Conservation (phyloP, 2,888 invertebrate genomes). For the Bembecia ichneumoniformis region DNA sequence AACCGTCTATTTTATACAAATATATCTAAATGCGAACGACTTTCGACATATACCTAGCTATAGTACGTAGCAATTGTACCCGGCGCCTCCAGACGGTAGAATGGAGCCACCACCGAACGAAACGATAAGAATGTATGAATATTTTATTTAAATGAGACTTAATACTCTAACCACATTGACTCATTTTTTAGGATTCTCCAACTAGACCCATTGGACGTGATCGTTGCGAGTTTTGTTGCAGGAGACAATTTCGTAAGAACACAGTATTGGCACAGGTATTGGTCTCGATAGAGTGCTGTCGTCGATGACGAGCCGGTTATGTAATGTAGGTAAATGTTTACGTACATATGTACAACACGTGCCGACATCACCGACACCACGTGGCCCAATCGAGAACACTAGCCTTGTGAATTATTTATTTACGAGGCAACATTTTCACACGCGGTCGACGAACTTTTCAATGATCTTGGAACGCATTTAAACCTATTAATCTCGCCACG, state of each 20-base stretch:
- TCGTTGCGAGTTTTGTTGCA: background rate
- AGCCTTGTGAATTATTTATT: slow-evolving; percentile 74
- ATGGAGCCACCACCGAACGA: too few species aligned
- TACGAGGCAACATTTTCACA: slow-evolving; percentile 71
- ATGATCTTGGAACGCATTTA: slow-evolving; percentile 67
- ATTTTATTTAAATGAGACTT: too few species aligned
- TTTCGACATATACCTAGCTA: too few species aligned
- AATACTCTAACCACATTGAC: too few species aligned
- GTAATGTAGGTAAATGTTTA: slow-evolving; percentile 72
- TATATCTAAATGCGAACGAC: slow-evolving; percentile 20
- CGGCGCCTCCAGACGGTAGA: too few species aligned
- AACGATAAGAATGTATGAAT: too few species aligned
- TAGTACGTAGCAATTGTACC: too few species aligned
- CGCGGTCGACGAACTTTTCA: slow-evolving; percentile 67
- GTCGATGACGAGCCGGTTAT: slow-evolving; percentile 68
- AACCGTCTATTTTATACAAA: slow-evolving; percentile 60
- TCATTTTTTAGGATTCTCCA: too few species aligned
- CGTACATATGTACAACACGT: slow-evolving; percentile 58
- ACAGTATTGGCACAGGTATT: slow-evolving; percentile 51
- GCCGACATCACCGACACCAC: slow-evolving; percentile 59
- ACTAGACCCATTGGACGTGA: too few species aligned
- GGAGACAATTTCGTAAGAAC: background rate
- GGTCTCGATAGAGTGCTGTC: slow-evolving; percentile 56
- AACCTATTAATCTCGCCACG: slow-evolving; percentile 58
- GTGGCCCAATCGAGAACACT: slow-evolving; percentile 68